These are phyloP conservation scores for Neolamprologus variostigma DNA, from an alignment of 2,113 vertebrate genomes.

Conservation along the genomic window DNA sequence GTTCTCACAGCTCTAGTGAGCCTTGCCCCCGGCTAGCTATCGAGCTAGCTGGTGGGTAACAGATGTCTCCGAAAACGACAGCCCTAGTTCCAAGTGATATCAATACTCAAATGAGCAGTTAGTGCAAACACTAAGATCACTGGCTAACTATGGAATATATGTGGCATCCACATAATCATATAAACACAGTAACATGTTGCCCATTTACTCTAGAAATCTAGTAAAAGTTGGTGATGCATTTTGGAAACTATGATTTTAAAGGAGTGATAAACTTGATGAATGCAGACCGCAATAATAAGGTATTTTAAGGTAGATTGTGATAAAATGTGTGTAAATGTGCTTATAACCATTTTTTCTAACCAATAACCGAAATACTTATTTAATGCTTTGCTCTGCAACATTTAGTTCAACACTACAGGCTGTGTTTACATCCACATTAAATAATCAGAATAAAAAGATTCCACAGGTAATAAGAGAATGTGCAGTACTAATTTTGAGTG, in stretches of 20 bases:
- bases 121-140: neutral
- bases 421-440: neutral
- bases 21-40: no score
- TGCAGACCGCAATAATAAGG: neutral
- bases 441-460: neutral
- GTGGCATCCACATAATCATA: neutral
- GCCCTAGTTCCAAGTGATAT: neutral
- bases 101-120: neutral
- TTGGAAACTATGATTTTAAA: neutral
- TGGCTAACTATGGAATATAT: neutral
- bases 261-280: neutral
- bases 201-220: neutral
- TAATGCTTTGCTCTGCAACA: neutral
- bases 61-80: no score
- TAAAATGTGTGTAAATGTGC: neutral
- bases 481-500: neutral
- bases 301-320: neutral
- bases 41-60: no score
- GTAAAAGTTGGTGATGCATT: neutral
- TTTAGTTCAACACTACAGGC: neutral
- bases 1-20: no score
- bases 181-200: rapidly evolving
- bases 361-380: rapidly evolving
- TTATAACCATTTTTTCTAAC: neutral
- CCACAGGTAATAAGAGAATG: neutral